Evolutionary conservation across 2,113 vertebrate species (phyloP), one percentile per base, ranked within the genome.

Genomic region (Leiothrix lutea): DNA sequence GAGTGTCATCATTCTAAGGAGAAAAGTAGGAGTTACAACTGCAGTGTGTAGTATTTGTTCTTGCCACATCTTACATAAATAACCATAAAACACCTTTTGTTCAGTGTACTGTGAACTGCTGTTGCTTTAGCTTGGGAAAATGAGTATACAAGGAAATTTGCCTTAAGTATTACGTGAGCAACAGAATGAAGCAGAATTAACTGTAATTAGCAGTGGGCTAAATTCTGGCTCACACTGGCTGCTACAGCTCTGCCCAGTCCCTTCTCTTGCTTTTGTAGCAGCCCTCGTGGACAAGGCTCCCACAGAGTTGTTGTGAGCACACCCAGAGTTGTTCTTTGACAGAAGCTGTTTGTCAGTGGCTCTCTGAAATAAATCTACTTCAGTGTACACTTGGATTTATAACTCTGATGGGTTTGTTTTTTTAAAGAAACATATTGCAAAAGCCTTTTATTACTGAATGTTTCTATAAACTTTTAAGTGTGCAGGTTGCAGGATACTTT

Each of bases 391-490:
- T 89, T 74, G 58, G 61, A 75, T 90, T 92, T 96, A 31, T 92
- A 75, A 53, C 42, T 86, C 56, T 84, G 11, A 62, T 40, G 22
- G 74, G 71, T 79, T 94, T 88, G 71, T 79, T 94, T 88, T 94
- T 88, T 29, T 25, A 57, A 50, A 80, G 65, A 7, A 17, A 33
- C 29, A 17, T 26, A 6, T 45, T 88, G 69, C 71, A 77, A 80
- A 94, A 51, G 47, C 57, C 83, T 97, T 97, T 88, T 70, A 65
- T 42, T 88, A 61, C 48, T 82, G 81, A 80, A 60, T 92, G 88
- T 93, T 89, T 91, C 45, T 93, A 6, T 64, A 7, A 65, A 51
- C 58, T 67, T 69, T 12, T 6, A 60, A 48, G 19, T 78, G 47
- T 78, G 50, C 82, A 72, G 60, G 56, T 70, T 90, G 62, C 78